Percentiles rank a stretch among this genome's conserved stretches.
These are phyloP conservation scores for Ylistrum balloti DNA, from an alignment of 1,140 invertebrate genomes.

Conservation along the genomic window DNA sequence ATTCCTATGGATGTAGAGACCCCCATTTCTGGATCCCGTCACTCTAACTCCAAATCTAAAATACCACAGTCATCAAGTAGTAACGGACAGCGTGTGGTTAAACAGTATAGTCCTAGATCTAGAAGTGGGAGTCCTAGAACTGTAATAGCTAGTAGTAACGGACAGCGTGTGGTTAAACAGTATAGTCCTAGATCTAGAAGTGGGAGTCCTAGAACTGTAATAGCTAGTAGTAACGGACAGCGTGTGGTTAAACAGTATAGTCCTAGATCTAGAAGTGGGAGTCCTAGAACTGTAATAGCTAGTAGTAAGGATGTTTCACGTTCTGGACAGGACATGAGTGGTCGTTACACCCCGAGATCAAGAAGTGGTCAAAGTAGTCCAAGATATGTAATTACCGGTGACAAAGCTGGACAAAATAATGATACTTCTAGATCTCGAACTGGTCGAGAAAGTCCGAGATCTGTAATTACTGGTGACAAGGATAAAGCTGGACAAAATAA, in stretches of 20 bases:
- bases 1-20: not conserved
- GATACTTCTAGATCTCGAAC: not conserved
- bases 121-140: not conserved
- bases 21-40: not conserved
- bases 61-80: not conserved
- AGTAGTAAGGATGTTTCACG: not conserved
- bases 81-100: not conserved
- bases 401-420: not conserved
- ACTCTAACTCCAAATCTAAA: not conserved
- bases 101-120: too few species aligned
- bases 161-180: not conserved
- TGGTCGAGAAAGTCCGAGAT: constrained; percentile 1
- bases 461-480: not conserved
- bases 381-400: not conserved
- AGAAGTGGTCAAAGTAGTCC: constrained; percentile 7
- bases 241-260: not conserved
- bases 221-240: not conserved
- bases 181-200: not conserved
- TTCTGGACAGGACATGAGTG: not conserved
- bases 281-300: not conserved
- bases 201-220: not conserved
- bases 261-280: not conserved
- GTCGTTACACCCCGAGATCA: not conserved
- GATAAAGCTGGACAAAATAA: not conserved
- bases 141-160: not conserved